These are phyloP conservation scores for Cheilosia scutellata DNA, from an alignment of 2,888 invertebrate species.

Conservation along the genomic window DNA sequence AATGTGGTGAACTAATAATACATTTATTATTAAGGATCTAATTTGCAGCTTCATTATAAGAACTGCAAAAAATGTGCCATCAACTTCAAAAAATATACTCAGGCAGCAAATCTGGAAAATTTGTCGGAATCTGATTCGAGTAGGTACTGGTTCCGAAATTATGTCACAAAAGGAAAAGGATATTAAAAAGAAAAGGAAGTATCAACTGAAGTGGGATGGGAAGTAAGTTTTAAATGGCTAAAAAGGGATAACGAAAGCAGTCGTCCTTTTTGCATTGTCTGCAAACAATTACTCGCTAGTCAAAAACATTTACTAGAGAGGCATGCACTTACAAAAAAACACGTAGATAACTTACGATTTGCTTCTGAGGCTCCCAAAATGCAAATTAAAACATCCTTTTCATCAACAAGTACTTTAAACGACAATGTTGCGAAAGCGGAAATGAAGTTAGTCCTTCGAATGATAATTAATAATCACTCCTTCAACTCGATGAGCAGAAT, in stretches of 20 bases:
- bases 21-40: background rate
- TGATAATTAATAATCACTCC: constrained; percentile 41
- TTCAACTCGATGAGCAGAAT: constrained; percentile 44
- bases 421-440: constrained; percentile 14
- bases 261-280: too few species aligned
- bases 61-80: background rate
- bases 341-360: too few species aligned
- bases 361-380: background rate
- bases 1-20: background rate
- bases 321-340: too few species aligned
- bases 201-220: background rate
- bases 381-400: background rate
- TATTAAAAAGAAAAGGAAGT: constrained; percentile 19
- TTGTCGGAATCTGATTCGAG: background rate
- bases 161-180: constrained; percentile 24
- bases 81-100: constrained; percentile 2
- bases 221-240: background rate
- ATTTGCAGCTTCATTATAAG: background rate
- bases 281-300: too few species aligned
- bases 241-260: too few species aligned
- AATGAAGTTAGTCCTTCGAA: constrained; percentile 50
- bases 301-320: too few species aligned
- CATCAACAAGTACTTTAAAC: background rate
- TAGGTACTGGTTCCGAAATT: background rate
- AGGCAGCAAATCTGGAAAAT: background rate